phyloP scores from a whole-genome alignment of 1,140 invertebrate species.

The Steinernema feltiae region DNA sequence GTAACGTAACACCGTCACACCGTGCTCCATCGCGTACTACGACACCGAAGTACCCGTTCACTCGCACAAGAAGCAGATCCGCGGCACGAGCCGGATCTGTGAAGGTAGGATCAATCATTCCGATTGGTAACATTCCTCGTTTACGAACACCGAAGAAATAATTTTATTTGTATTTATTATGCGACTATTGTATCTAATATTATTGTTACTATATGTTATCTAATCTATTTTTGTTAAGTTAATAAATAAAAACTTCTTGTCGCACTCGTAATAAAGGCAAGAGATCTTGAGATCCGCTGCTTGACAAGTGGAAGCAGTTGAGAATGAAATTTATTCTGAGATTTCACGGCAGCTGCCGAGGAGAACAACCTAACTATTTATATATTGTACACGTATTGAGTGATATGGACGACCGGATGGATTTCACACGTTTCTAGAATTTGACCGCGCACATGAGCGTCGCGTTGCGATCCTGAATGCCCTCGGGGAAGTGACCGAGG shows the following conservation, averaged over 20 bases:
- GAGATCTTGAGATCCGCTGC: no score
- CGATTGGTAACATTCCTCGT: background rate
- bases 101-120: background rate
- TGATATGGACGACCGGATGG: background rate
- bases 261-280: no score
- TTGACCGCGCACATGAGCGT: background rate
- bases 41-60: background rate
- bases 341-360: background rate
- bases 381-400: background rate
- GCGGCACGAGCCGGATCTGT: background rate
- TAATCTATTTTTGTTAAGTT: no score
- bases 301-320: no score
- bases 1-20: background rate
- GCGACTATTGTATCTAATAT: no score
- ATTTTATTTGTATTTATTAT: background rate
- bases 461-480: background rate
- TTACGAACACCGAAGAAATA: background rate
- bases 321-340: background rate
- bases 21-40: background rate
- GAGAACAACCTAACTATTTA: background rate
- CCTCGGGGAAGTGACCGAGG: constrained; percentile 32
- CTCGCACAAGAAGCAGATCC: background rate
- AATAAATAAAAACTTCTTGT: no score
- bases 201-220: no score
- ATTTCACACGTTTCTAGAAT: background rate